phyloP scores from a whole-genome alignment of 2,797 vertebrate species.

The Megaceryle alcyon region DNA sequence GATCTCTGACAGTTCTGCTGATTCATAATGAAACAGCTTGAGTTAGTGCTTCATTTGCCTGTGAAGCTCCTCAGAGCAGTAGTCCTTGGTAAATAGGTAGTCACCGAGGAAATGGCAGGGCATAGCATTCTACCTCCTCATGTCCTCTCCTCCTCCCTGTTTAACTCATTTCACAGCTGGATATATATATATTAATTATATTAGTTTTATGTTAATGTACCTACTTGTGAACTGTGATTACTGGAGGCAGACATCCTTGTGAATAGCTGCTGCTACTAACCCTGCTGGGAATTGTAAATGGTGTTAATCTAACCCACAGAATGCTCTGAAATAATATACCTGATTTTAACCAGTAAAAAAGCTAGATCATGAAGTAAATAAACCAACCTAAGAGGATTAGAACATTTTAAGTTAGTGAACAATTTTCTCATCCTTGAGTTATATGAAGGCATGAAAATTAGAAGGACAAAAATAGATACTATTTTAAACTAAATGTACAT shows the following conservation, averaged over 20 bases:
- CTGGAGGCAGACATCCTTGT: neutral
- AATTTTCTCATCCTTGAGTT: neutral
- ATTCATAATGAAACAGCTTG: neutral
- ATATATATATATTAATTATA: neutral
- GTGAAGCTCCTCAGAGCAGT: neutral
- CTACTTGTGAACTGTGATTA: neutral
- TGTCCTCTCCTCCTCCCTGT: neutral
- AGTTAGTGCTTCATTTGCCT: neutral
- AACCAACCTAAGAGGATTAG: neutral
- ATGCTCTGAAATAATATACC: neutral
- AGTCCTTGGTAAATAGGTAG: neutral
- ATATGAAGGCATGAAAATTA: neutral
- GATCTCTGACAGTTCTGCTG: neutral
- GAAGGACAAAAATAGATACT: neutral
- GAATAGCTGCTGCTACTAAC: neutral
- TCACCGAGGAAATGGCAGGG: neutral
- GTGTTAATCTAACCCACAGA: neutral
- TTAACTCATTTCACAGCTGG: neutral
- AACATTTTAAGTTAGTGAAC: neutral
- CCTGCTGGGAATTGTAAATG: constrained; percentile 3
- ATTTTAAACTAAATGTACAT: neutral
- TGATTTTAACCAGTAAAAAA: neutral
- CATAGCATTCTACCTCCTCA: neutral
- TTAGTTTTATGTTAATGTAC: neutral
- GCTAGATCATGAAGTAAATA: neutral